Evolutionary conservation across 2,113 vertebrate genomes (phyloP), one percentile per base, ranked within the genome.

Genomic region (Rana temporaria): DNA sequence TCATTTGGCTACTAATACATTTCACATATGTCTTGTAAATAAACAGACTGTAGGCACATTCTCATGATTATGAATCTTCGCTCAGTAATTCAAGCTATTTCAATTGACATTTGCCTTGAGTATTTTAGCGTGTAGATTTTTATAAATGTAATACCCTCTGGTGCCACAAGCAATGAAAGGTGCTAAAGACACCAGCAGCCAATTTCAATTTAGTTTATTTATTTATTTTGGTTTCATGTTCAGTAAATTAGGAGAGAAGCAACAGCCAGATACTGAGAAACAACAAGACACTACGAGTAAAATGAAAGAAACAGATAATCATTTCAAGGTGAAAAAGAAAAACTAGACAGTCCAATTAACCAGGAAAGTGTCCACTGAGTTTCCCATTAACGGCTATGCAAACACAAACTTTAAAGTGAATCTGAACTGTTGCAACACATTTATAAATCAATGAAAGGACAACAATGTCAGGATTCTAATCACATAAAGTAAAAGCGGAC

Each of bases 171-270:
- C 42, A 64, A 78, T 78, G 75, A 65, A 24, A 67, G 34, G 52
- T 53, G 63, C 63, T 30, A 57, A 64, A 68, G 19, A 79, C 64
- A 79, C 30, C 5, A 67, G 6, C 24, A 66, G 77, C 48, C 62
- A 63, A 76, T 63, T 76, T 76, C 56, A 67, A 79, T 79, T 79
- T 57, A 57, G 42, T 79, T 79, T 66, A 66, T 73, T 73, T 59
- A 55, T 71, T 26, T n/a, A n/a, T 74, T 63, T 62, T 76, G 34
- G 32, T 18, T 42, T 59, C 63, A 20, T 20, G 34, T 18, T 76
- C 73, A 63, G 63, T 63, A 76, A 76, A 76, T 63, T 63, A 76
- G 38, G 34, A 22, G 30, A 63, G 73, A 76, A 63, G 20, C 59
- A 22, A 42, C 32, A 76, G 57, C 6, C 20, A 76, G 57, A 26